Base-by-base conservation (phyloP, 2,797 vertebrate genomes). In the Sebastes vulpes region DNA sequence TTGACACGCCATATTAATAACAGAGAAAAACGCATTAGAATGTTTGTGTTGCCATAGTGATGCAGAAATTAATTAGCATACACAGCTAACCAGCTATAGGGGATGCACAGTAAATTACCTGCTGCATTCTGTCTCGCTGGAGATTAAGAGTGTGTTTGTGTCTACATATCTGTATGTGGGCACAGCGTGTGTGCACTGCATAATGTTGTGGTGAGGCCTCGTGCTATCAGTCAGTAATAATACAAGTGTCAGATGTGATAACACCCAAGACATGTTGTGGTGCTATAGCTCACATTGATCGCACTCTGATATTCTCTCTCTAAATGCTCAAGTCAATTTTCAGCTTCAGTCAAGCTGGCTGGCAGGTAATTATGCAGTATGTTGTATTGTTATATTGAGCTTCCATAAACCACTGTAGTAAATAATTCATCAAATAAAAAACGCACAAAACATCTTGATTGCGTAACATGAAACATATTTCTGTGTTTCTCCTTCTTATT, bases 1-100 rank as follows among this genome's bases (percentile, higher is more conserved):
- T 72, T 83, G 81, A 86, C 85, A 82, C 0, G 6, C 23, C 38
- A 10, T 82, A 84, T 94, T 90, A 87, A 89, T 91, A 83, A 91
- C 85, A 87, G 84, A 84, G 76, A 81, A 81, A 89, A 86, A 85
- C 20, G 0, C 72, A 75, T 82, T 84, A 38, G 4, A 77, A 75
- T 79, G 63, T 80, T 79, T 85, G 52, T 28, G 85, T 87, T 91
- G 77, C 88, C 75, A 89, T 92, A 73, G 89, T 56, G 48, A 85
- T 79, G 59, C 12, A 53, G 71, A 90, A 89, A 90, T 87, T 53
- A 91, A 90, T 93, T 85, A 89, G 73, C 86, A 82, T 76, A 58
- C 63, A 59, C 57, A 77, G 60, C 12, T 60, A 78, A 82, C 31
- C 83, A 79, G 75, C 87, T 75, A 70, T 71, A 78, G 75, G 64